These are phyloP conservation scores for Carpatolechia fugitivella DNA, from an alignment of 2,888 invertebrate species.

Conservation along the genomic window DNA sequence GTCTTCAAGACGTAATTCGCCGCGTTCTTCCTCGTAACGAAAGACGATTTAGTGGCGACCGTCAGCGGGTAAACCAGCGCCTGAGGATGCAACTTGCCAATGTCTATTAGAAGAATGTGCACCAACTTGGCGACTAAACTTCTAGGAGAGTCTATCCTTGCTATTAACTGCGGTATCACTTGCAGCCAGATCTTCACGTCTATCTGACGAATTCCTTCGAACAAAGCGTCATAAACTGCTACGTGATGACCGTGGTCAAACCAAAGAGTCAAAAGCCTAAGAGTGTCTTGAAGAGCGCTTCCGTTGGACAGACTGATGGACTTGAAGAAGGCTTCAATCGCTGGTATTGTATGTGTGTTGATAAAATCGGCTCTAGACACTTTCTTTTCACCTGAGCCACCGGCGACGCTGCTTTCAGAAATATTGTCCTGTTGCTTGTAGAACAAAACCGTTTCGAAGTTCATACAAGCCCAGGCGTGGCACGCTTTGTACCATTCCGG, in stretches of 20 bases:
- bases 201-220: slow-evolving; percentile 94
- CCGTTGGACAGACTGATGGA: slow-evolving; percentile 95
- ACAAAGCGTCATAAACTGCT: slow-evolving; percentile 94
- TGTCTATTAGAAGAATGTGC: slow-evolving; percentile 95
- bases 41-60: slow-evolving; percentile 97
- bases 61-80: slow-evolving; percentile 98
- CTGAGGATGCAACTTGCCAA: slow-evolving; percentile 98
- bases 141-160: slow-evolving; percentile 96
- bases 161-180: slow-evolving; percentile 99
- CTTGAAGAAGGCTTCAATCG: slow-evolving; percentile 96
- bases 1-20: slow-evolving; percentile 96
- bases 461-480: slow-evolving; percentile 98
- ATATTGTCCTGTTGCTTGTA: slow-evolving; percentile 77
- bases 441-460: slow-evolving; percentile 93
- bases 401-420: slow-evolving; percentile 66
- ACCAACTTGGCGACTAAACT: slow-evolving; percentile 94
- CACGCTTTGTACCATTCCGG: slow-evolving; percentile 97
- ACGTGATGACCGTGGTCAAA: slow-evolving; percentile 98
- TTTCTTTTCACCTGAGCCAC: slow-evolving; percentile 67
- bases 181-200: slow-evolving; percentile 99
- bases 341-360: slow-evolving; percentile 88
- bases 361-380: slow-evolving; percentile 65
- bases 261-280: slow-evolving; percentile 96
- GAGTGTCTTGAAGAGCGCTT: slow-evolving; percentile 96
- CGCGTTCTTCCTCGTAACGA: slow-evolving; percentile 88